These are phyloP conservation scores for Platypus cylindrus DNA, from an alignment of 2,888 invertebrate species.

Conservation along the genomic window DNA sequence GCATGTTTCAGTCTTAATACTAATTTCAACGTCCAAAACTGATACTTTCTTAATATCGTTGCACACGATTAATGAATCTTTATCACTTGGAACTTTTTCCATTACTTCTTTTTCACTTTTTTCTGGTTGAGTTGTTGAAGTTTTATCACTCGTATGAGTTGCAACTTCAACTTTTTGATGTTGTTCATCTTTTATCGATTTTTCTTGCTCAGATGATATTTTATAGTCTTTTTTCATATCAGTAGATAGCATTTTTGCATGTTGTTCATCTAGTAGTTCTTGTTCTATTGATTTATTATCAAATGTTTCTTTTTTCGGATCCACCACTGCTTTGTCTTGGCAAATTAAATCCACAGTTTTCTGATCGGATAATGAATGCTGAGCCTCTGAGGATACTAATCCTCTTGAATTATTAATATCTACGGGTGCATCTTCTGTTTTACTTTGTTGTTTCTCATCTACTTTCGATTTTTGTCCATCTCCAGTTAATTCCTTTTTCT, in stretches of 20 bases:
- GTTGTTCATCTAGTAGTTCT: no score
- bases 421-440: constrained; percentile 1
- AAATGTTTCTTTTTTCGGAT: no score
- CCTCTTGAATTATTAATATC: no score
- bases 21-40: constrained; percentile 23
- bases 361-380: no score
- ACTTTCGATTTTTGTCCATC: constrained; percentile 3
- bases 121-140: constrained; percentile 15
- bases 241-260: no score
- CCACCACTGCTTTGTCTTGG: no score
- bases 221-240: no score
- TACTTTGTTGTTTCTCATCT: constrained; percentile 1
- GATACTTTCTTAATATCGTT: constrained; percentile 20
- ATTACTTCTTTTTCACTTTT: constrained; percentile 20
- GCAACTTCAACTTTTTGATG: not conserved
- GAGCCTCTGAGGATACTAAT: no score
- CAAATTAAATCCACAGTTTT: no score
- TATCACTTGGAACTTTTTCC: constrained; percentile 11
- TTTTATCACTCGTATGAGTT: no score
- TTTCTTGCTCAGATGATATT: no score
- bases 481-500: not conserved
- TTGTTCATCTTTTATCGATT: not conserved
- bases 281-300: no score
- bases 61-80: constrained; percentile 5
- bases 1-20: constrained; percentile 13